Evolutionary conservation across 2,797 vertebrate genomes (phyloP).

Genomic region (Thaleichthys pacificus): DNA sequence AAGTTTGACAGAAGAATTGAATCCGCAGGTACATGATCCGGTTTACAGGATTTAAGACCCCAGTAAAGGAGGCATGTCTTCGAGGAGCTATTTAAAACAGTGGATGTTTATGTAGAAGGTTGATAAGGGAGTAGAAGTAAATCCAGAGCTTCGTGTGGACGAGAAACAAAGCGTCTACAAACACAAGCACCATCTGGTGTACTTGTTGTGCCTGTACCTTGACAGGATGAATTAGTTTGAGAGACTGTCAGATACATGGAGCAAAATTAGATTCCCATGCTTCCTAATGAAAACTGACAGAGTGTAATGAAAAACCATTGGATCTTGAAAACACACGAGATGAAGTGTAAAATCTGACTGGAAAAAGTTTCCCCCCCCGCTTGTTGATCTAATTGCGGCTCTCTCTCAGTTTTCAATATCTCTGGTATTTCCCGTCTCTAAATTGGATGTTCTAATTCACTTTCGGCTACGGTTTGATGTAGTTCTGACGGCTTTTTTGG

Average conservation of each 20-base stretch:
- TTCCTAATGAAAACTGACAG: conserved; percentile 73
- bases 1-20: too few species aligned
- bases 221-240: conserved; percentile 74
- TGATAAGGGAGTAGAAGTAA: not conserved
- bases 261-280: conserved; percentile 71
- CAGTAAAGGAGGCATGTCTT: too few species aligned
- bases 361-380: conserved; percentile 40
- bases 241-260: conserved; percentile 71
- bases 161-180: conserved; percentile 62
- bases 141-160: conserved; percentile 18
- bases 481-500: conserved; percentile 56
- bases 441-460: conserved; percentile 66
- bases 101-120: not conserved
- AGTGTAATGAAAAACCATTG: conserved; percentile 70
- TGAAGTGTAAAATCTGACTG: conserved; percentile 56
- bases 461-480: conserved; percentile 61
- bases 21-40: too few species aligned
- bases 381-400: conserved; percentile 55
- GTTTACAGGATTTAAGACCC: too few species aligned
- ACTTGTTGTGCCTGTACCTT: conserved; percentile 65
- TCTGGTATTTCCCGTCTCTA: conserved; percentile 47
- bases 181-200: conserved; percentile 77
- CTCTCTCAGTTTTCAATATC: conserved; percentile 56
- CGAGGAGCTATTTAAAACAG: too few species aligned
- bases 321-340: conserved; percentile 61